Conservation (phyloP, 2,888 invertebrate species). For the Scaptomyza parva region DNA sequence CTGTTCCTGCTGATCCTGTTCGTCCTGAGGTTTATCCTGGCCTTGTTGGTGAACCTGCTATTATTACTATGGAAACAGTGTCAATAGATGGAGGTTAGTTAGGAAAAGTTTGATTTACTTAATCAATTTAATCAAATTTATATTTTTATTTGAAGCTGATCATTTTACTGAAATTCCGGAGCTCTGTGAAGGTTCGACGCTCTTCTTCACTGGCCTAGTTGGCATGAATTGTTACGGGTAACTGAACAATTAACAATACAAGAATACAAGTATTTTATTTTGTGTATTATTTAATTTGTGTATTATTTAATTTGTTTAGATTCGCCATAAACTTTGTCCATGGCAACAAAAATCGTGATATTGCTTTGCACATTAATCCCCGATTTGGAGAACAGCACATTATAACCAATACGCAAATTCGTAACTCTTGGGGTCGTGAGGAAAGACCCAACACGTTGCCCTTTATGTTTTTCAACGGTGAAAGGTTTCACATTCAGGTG, state of each 20-base stretch:
- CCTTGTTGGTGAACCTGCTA: constrained; percentile 14
- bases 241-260: constrained; percentile 5
- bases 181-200: constrained; percentile 80
- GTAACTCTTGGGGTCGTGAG: constrained; percentile 90
- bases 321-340: constrained; percentile 83
- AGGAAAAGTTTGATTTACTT: background rate
- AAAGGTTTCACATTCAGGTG: constrained; percentile 86
- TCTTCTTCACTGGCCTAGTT: constrained; percentile 79
- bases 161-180: constrained; percentile 59
- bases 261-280: background rate
- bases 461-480: constrained; percentile 81
- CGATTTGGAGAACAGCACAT: constrained; percentile 90
- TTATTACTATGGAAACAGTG: constrained; percentile 10
- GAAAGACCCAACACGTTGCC: constrained; percentile 87
- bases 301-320: constrained; percentile 52
- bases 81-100: constrained; percentile 1
- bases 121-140: background rate
- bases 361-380: constrained; percentile 93
- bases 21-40: constrained; percentile 24
- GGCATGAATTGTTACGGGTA: constrained; percentile 79
- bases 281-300: too few species aligned
- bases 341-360: constrained; percentile 84
- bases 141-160: background rate
- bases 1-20: too few species aligned
- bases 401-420: constrained; percentile 89